Conservation (phyloP, 2,113 vertebrate species). For the Carassius auratus region DNA sequence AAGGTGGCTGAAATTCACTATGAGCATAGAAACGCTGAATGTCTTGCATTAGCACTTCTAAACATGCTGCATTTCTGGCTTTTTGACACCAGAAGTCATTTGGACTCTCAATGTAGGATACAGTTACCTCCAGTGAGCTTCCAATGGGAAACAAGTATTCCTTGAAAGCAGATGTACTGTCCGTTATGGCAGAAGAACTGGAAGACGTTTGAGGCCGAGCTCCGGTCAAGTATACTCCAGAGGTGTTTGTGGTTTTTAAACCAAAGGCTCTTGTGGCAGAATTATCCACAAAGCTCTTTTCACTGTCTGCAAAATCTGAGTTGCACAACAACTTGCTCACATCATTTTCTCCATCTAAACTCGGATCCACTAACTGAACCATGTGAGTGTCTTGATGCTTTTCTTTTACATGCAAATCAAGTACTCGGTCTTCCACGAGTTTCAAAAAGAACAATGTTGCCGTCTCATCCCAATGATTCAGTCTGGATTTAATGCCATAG, state of each 20-base stretch:
- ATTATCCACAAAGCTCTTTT: slow-evolving; percentile 53
- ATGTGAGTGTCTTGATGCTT: slow-evolving; percentile 69
- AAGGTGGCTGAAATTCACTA: slow-evolving; percentile 67
- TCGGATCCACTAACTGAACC: slow-evolving; percentile 80
- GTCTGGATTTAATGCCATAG: slow-evolving; percentile 74
- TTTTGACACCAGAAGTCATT: slow-evolving; percentile 93
- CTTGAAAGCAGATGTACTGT: slow-evolving; percentile 63
- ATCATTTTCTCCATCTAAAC: slow-evolving; percentile 76
- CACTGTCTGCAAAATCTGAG: slow-evolving; percentile 73
- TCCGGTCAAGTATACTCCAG: neutral
- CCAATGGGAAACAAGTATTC: slow-evolving; percentile 81
- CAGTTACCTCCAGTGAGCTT: slow-evolving; percentile 81
- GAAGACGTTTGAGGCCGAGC: slow-evolving; percentile 3
- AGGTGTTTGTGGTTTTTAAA: slow-evolving; percentile 23
- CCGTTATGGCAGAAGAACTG: slow-evolving; percentile 5
- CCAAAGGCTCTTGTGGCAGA: neutral
- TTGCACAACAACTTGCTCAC: slow-evolving; percentile 77
- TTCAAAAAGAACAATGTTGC: slow-evolving; percentile 81
- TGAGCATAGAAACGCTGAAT: slow-evolving; percentile 83
- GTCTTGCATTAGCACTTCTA: slow-evolving; percentile 81
- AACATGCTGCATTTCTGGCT: slow-evolving; percentile 64
- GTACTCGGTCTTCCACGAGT: slow-evolving; percentile 78
- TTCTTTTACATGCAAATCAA: slow-evolving; percentile 75
- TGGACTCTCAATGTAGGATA: slow-evolving; percentile 82
- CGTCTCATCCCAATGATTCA: slow-evolving; percentile 77